phyloP scores from a whole-genome alignment of 2,888 invertebrate genomes.

The Caenorhabditis sp. region DNA sequence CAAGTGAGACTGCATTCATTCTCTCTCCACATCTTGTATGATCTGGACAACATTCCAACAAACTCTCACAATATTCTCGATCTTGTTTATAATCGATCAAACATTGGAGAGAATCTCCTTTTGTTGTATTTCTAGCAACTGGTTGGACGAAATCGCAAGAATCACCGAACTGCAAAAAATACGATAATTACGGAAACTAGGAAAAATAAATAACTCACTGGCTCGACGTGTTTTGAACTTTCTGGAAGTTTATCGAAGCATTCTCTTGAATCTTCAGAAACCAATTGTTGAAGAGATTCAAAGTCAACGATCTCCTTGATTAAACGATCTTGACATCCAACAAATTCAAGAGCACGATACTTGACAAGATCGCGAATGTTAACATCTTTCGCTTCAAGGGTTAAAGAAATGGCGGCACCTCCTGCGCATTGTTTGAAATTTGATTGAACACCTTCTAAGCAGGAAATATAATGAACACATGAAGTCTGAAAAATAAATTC shows the following conservation, averaged over 20 bases:
- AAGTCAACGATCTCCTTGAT: conserved; percentile 53
- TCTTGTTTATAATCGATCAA: conserved; percentile 52
- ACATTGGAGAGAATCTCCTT: conserved; percentile 47
- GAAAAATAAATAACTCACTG: conserved; percentile 3
- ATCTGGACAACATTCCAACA: conserved; percentile 58
- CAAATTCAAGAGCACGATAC: conserved; percentile 43
- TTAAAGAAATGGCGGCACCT: conserved; percentile 43
- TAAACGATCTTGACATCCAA: conserved; percentile 50
- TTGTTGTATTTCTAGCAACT: conserved; percentile 31
- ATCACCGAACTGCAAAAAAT: conserved; percentile 32
- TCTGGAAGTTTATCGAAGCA: conserved; percentile 55
- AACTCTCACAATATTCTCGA: conserved; percentile 50
- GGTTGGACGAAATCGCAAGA: conserved; percentile 43
- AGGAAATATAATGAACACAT: conserved; percentile 51
- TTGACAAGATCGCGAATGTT: conserved; percentile 45
- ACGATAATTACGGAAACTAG: no score
- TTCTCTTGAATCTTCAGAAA: conserved; percentile 53
- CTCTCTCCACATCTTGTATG: conserved; percentile 55
- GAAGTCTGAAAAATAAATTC: conserved; percentile 45
- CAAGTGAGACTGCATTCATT: conserved; percentile 56
- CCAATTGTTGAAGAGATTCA: conserved; percentile 53
- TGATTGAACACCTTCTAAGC: conserved; percentile 39
- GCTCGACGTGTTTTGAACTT: conserved; percentile 33
- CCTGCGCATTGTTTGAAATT: conserved; percentile 51
- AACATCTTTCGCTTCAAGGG: conserved; percentile 47